These are phyloP conservation scores for Athene noctua DNA, from an alignment of 2,113 vertebrate genomes.

Conservation along the genomic window DNA sequence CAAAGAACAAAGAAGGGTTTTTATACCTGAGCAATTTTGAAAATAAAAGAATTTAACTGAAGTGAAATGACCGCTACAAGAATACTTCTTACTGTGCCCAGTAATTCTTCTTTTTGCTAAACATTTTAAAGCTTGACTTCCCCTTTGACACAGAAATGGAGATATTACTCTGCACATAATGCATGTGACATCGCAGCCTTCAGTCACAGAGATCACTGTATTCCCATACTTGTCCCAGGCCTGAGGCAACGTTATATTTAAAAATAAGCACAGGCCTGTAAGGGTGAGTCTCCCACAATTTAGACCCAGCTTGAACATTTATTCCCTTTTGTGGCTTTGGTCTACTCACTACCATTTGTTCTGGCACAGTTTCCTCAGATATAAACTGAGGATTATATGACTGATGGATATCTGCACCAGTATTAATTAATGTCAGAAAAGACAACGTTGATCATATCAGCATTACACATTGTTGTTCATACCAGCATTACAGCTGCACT, in stretches of 20 bases:
- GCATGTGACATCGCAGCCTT: background rate
- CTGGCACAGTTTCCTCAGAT: background rate
- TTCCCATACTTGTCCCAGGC: background rate
- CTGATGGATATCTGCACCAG: background rate
- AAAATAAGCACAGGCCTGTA: background rate
- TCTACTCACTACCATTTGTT: background rate
- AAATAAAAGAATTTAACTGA: background rate
- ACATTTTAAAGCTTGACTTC: background rate
- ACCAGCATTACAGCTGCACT: background rate
- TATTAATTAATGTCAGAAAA: background rate
- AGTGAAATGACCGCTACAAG: background rate
- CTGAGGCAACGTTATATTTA: background rate
- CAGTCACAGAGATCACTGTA: accelerated
- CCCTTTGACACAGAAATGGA: background rate
- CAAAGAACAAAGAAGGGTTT: conserved; percentile 8
- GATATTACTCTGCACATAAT: background rate
- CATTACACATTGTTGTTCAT: background rate
- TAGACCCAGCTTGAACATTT: background rate
- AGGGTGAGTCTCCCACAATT: background rate
- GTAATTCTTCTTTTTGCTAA: background rate
- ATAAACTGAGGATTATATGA: background rate
- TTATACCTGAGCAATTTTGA: background rate
- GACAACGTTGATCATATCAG: background rate
- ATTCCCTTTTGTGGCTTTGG: background rate
- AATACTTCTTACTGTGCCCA: background rate